Percentiles rank a stretch among this genome's conserved stretches.
These are phyloP conservation scores for Heloderma charlesbogerti DNA, from an alignment of 2,113 vertebrate genomes.

Conservation along the genomic window DNA sequence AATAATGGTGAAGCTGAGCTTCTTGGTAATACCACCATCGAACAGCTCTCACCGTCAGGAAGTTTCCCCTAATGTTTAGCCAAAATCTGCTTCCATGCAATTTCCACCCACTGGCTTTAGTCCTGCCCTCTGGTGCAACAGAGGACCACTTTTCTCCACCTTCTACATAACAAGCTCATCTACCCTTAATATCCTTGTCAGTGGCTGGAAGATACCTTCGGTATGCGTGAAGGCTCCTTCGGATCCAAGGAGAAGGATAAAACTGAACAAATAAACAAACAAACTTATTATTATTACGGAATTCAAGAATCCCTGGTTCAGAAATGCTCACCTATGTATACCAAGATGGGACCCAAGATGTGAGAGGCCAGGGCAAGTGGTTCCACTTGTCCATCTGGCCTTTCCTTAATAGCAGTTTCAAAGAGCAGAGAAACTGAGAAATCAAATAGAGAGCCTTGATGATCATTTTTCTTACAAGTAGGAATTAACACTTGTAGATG, in stretches of 20 bases:
- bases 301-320: background rate
- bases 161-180: too few species aligned
- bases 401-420: background rate
- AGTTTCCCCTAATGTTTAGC: too few species aligned
- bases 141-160: too few species aligned
- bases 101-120: too few species aligned
- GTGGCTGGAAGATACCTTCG: too few species aligned
- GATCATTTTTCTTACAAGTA: conserved; percentile 13
- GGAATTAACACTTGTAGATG: background rate
- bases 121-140: too few species aligned
- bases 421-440: conserved; percentile 27
- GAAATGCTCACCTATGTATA: background rate
- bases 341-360: background rate
- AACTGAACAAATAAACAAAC: background rate
- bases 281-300: background rate
- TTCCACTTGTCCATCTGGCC: background rate
- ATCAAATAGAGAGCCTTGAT: background rate
- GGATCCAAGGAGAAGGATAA: background rate
- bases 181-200: too few species aligned
- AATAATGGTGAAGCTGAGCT: too few species aligned
- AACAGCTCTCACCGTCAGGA: too few species aligned
- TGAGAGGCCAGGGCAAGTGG: background rate
- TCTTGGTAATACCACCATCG: too few species aligned
- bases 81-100: too few species aligned
- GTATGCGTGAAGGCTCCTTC: background rate